These are phyloP conservation scores for Leiothrix lutea DNA, from an alignment of 2,113 vertebrate species.

Conservation along the genomic window DNA sequence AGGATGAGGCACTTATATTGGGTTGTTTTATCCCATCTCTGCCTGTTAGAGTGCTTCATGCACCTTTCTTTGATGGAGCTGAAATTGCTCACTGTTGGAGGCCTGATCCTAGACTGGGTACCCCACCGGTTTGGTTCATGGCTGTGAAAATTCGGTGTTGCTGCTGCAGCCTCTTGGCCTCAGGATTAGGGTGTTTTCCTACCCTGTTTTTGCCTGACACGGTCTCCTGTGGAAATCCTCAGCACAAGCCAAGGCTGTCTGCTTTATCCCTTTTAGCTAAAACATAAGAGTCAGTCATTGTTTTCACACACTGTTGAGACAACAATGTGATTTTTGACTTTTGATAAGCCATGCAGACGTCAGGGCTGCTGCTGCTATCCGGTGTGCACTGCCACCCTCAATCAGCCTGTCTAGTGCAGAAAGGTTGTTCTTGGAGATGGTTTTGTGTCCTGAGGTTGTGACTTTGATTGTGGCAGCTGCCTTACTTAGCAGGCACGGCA, in stretches of 20 bases:
- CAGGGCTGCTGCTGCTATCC: neutral
- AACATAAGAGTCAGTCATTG: neutral
- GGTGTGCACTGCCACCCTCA: neutral
- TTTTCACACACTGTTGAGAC: neutral
- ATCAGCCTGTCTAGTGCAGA: neutral
- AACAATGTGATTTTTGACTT: neutral
- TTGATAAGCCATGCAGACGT: neutral
- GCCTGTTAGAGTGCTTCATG: neutral
- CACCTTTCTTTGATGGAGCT: neutral
- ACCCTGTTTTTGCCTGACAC: neutral
- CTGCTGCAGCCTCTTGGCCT: neutral
- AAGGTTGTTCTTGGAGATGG: neutral
- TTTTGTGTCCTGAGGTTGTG: constrained; percentile 17
- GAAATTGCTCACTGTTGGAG: neutral
- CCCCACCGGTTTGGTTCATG: neutral
- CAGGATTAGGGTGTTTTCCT: neutral
- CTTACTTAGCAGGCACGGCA: neutral
- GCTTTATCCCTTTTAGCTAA: neutral
- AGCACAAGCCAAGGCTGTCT: neutral
- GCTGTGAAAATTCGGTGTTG: neutral
- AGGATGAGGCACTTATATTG: neutral
- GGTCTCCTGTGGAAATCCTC: neutral
- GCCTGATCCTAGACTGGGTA: fast-evolving
- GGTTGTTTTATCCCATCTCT: neutral
- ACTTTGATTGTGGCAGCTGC: constrained; percentile 13